These are phyloP conservation scores for Anniella stebbinsi DNA, from an alignment of 2,797 vertebrate species.

Conservation along the genomic window DNA sequence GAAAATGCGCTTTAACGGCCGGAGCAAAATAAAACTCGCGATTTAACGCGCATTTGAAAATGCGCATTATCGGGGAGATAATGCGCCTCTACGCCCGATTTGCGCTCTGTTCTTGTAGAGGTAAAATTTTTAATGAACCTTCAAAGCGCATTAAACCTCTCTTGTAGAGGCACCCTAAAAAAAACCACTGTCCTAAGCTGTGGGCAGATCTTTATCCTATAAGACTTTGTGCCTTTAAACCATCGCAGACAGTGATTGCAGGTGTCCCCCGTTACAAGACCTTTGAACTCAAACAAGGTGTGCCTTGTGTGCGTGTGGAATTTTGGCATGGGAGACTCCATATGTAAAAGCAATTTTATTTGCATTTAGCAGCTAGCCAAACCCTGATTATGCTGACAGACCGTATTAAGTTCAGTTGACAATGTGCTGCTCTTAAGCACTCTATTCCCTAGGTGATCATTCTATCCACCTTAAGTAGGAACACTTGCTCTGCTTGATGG, in stretches of 20 bases:
- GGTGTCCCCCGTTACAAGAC: background rate
- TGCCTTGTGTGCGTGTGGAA: too few species aligned
- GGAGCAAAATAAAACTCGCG: too few species aligned
- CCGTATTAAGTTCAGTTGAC: constrained; percentile 12
- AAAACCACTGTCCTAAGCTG: too few species aligned
- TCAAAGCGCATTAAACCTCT: too few species aligned
- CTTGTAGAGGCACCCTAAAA: too few species aligned
- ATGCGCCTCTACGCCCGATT: too few species aligned
- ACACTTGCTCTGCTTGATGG: constrained; percentile 17
- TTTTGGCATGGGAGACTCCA: background rate
- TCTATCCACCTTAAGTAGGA: constrained; percentile 27
- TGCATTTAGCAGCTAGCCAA: background rate
- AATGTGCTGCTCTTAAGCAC: constrained; percentile 20
- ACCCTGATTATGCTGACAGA: background rate
- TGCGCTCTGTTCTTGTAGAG: too few species aligned
- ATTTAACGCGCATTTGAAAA: too few species aligned
- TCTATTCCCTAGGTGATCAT: constrained; percentile 27
- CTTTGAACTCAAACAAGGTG: background rate
- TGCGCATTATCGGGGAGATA: too few species aligned
- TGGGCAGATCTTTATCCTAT: too few species aligned
- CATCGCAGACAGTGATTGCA: background rate
- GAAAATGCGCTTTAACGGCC: too few species aligned
- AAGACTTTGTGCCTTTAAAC: background rate
- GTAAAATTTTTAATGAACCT: too few species aligned
- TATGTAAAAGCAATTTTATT: background rate